Conservation (phyloP, 2,113 vertebrate genomes). For the rat (Rattus norvegicus) region DNA sequence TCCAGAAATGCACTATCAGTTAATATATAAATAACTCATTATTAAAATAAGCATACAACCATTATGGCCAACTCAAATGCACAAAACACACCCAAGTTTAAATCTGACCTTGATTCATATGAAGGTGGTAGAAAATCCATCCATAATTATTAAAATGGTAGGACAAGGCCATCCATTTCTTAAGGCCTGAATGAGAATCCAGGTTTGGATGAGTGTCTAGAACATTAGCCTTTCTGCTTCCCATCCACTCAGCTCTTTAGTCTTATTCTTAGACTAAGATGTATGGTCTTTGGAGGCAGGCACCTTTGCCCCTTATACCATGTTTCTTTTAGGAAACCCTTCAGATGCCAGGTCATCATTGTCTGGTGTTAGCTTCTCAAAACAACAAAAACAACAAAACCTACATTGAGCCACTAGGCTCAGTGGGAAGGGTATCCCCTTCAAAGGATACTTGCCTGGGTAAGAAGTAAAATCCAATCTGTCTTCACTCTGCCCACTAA, state of each 20-base stretch:
- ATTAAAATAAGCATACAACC: slow-evolving; percentile 30
- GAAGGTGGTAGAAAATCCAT: background rate
- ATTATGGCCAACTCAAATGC: background rate
- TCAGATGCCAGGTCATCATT: background rate
- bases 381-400: background rate
- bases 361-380: background rate
- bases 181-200: slow-evolving; percentile 25
- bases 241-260: background rate
- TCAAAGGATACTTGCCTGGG: background rate
- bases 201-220: background rate
- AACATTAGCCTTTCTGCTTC: background rate
- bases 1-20: slow-evolving; percentile 24
- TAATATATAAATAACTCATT: slow-evolving; percentile 24
- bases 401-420: background rate
- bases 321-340: background rate
- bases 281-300: background rate
- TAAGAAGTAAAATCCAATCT: background rate
- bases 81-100: background rate
- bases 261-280: background rate
- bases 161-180: background rate
- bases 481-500: background rate
- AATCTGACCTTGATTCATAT: slow-evolving; percentile 15
- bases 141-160: background rate
- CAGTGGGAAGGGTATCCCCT: background rate
- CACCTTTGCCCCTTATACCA: background rate